phyloP scores from a whole-genome alignment of 2,797 vertebrate genomes.

The Acipenser oxyrinchus region DNA sequence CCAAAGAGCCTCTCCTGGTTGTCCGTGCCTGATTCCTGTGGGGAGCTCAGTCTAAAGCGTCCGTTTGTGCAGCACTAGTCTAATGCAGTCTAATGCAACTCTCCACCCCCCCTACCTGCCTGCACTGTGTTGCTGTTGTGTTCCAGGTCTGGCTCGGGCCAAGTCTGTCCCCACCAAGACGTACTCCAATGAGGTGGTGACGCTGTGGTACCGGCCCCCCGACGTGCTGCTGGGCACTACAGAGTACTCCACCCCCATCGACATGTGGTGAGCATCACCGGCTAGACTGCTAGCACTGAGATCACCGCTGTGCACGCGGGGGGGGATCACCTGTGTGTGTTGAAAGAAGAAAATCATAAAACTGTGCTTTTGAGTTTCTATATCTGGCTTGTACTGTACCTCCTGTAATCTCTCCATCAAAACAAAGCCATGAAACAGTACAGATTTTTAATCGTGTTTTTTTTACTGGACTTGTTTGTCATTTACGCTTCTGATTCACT shows the following conservation, averaged over 20 bases:
- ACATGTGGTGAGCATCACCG: constrained; percentile 61
- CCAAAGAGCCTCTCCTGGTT: not conserved
- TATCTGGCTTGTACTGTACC: too few species aligned
- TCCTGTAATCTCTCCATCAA: too few species aligned
- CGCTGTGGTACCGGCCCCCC: constrained; percentile 70
- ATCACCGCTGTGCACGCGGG: not conserved
- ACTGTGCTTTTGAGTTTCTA: too few species aligned
- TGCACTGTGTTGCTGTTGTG: constrained; percentile 6
- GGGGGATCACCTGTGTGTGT: not conserved
- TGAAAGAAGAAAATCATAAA: too few species aligned
- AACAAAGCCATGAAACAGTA: too few species aligned
- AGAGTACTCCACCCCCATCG: constrained; percentile 68
- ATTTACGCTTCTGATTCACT: too few species aligned
- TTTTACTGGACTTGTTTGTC: too few species aligned
- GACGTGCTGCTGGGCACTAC: constrained; percentile 70
- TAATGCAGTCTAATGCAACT: not conserved
- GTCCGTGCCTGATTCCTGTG: not conserved
- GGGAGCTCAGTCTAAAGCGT: not conserved
- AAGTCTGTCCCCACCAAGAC: constrained; percentile 67
- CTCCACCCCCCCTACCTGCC: too few species aligned
- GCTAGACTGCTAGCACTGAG: not conserved
- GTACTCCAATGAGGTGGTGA: constrained; percentile 66
- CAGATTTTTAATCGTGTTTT: too few species aligned
- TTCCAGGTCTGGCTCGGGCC: constrained; percentile 62
- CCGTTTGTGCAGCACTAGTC: not conserved